Percentiles rank a stretch among this genome's conserved stretches.
Evolutionary conservation across 2,797 vertebrate species (phyloP).

Genomic region (Merluccius polli): DNA sequence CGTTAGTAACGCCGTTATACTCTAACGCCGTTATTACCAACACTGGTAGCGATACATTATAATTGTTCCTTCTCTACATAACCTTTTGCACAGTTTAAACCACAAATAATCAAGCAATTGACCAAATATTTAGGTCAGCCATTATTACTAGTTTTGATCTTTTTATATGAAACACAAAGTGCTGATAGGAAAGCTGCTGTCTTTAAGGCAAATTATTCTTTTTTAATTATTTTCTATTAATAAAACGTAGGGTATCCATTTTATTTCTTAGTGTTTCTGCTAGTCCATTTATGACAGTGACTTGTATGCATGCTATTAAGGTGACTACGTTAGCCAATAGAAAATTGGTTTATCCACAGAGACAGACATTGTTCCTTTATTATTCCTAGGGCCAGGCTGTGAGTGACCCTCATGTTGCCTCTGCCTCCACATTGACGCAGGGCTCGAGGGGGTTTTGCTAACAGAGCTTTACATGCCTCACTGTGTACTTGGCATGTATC

Average conservation of each 20-base stretch:
- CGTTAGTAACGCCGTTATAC: too few relatives aligned
- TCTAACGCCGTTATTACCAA: too few relatives aligned
- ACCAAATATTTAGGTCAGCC: too few relatives aligned
- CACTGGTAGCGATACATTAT: too few relatives aligned
- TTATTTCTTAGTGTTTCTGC: not conserved
- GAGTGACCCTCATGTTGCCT: constrained; percentile 25
- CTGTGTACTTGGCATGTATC: not conserved
- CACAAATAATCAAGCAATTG: not conserved
- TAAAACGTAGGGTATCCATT: not conserved
- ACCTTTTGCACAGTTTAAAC: not conserved
- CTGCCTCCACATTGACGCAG: constrained; percentile 20
- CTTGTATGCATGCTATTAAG: constrained; percentile 27
- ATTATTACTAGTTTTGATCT: too few relatives aligned
- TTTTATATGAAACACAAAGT: not conserved
- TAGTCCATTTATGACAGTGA: constrained; percentile 2
- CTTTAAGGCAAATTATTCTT: not conserved
- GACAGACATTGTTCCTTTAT: constrained; percentile 25
- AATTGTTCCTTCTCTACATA: too few relatives aligned
- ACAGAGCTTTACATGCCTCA: not conserved
- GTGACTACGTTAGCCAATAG: constrained; percentile 14
- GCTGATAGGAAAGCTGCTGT: too few relatives aligned
- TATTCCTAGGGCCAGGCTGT: constrained; percentile 22
- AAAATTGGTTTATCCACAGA: constrained; percentile 27
- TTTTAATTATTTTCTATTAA: not conserved
- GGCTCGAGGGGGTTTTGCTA: constrained; percentile 2